A percentile compares a stretch with the other conserved stretches of the same genome.
phyloP scores from a whole-genome alignment of 2,113 vertebrate genomes.

The Microtus pennsylvanicus region DNA sequence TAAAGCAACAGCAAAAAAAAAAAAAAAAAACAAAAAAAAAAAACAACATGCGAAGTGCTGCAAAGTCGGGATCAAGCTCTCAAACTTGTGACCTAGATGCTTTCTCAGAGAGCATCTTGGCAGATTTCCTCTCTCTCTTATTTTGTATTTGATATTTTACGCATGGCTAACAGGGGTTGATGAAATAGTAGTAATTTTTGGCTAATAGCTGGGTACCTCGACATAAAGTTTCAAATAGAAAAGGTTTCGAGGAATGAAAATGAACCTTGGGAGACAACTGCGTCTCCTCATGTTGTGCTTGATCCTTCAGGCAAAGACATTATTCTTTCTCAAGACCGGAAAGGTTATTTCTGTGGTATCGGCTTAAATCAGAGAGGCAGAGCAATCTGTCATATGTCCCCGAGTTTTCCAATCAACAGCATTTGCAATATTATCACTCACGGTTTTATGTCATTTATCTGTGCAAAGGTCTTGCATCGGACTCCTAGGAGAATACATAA shows the following conservation, averaged over 20 bases:
- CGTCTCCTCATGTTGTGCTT: conserved; percentile 58
- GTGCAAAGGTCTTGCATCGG: conserved; percentile 11
- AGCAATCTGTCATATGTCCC: conserved; percentile 74
- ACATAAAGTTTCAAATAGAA: conserved; percentile 43
- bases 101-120: conserved; percentile 43
- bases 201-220: background rate
- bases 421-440: conserved; percentile 82
- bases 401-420: conserved; percentile 81
- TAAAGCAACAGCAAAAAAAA: background rate
- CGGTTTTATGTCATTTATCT: conserved; percentile 77
- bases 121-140: conserved; percentile 41
- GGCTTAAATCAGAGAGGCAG: conserved; percentile 79
- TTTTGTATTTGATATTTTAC: conserved; percentile 43
- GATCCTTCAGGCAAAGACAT: conserved; percentile 70
- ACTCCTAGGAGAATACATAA: conserved; percentile 61
- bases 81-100: background rate
- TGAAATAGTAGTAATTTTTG: background rate
- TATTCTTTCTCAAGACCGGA: conserved; percentile 71
- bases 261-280: conserved; percentile 62
- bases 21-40: too few relatives aligned
- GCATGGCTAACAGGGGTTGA: conserved; percentile 11
- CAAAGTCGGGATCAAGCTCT: background rate
- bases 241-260: conserved; percentile 65
- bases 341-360: conserved; percentile 77
- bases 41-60: background rate